phyloP scores from a whole-genome alignment of 1,140 invertebrate species.

The Potamilus streckersoni region DNA sequence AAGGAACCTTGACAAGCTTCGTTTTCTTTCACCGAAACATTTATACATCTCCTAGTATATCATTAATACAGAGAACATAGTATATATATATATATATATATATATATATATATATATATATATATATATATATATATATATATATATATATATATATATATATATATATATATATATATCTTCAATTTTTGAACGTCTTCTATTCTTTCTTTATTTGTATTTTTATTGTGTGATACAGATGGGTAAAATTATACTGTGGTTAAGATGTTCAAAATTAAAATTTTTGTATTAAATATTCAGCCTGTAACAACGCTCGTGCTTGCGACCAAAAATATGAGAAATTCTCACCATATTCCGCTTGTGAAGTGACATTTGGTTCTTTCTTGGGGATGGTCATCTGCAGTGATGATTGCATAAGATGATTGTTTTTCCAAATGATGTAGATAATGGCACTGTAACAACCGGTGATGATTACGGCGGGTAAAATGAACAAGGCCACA shows the following conservation, averaged over 20 bases:
- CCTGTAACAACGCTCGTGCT: not conserved
- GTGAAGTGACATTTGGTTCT: not conserved
- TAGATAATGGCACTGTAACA: slow-evolving; percentile 93
- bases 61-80: too few species aligned
- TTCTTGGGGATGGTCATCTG: not conserved
- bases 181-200: too few species aligned
- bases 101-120: too few species aligned
- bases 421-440: slow-evolving; percentile 79
- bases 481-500: slow-evolving; percentile 85
- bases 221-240: too few species aligned
- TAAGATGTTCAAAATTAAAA: not conserved
- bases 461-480: slow-evolving; percentile 88
- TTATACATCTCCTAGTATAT: too few species aligned
- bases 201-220: too few species aligned
- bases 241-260: not conserved
- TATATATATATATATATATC: too few species aligned
- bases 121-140: too few species aligned
- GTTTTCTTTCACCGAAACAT: too few species aligned
- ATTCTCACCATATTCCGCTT: slow-evolving; percentile 9
- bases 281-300: not conserved
- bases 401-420: slow-evolving; percentile 6
- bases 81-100: too few species aligned
- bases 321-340: not conserved
- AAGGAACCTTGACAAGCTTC: too few species aligned
- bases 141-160: too few species aligned